phyloP scores from a whole-genome alignment of 2,113 vertebrate genomes.

The Calidris pugnax region DNA sequence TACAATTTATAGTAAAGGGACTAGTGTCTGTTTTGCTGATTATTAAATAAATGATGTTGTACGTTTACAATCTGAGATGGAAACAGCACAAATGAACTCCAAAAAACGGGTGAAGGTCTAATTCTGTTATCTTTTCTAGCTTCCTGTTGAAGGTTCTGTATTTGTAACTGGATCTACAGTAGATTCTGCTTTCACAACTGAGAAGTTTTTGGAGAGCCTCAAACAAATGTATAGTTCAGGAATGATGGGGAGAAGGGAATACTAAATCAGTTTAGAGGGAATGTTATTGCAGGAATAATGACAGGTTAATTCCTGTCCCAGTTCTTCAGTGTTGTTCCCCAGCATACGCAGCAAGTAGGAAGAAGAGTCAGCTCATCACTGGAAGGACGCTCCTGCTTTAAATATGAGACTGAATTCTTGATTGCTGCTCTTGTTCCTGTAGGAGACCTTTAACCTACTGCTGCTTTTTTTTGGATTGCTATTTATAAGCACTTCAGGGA shows the following conservation, averaged over 20 bases:
- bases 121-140: background rate
- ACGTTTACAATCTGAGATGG: background rate
- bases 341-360: background rate
- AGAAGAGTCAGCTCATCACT: background rate
- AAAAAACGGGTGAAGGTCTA: background rate
- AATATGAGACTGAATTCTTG: background rate
- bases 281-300: background rate
- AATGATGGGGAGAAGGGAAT: background rate
- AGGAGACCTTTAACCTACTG: constrained; percentile 13
- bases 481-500: constrained; percentile 11
- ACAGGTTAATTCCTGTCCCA: background rate
- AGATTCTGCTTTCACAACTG: background rate
- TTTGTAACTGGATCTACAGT: background rate
- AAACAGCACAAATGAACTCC: background rate
- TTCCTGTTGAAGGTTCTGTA: background rate
- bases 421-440: background rate
- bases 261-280: background rate
- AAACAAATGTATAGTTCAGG: background rate
- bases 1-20: background rate
- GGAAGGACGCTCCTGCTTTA: background rate
- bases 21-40: background rate
- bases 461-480: constrained; percentile 20
- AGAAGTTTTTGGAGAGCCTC: background rate
- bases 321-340: background rate
- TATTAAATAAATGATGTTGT: background rate